Evolutionary conservation across 2,888 invertebrate species (phyloP), one percentile per base, ranked within the genome.

Genomic region (Candidula unifasciata): DNA sequence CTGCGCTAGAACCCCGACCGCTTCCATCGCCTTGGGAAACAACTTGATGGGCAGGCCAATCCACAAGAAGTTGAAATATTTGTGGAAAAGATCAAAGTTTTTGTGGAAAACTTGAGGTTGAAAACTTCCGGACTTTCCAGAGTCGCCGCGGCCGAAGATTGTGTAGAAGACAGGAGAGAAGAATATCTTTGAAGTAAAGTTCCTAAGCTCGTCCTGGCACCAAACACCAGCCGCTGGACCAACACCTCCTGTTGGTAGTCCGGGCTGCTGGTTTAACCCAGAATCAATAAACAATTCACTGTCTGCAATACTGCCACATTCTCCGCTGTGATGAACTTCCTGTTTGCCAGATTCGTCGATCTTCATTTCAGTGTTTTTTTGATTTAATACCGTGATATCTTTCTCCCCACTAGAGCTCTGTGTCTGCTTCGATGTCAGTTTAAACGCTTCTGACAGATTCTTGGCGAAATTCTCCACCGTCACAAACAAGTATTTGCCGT

Each of bases 21-120:
- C 92, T 13, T 90, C 87, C 80, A 88, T 86, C 6, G 93, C 93
- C 52, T 89, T 89, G 0, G 93, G 93, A 88, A 94, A 93, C 73
- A 92, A 83, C 74, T 89, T 89, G 69, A 90, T 90, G 24, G 93
- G 93, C 74, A 94, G 78, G 52, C 93, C 93, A 6, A 94, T 89
- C 93, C 93, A 94, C 80, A 94, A 87, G 88, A 90, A 93, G 89
- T 94, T 94, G 91, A 94, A 94, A 87, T 92, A 93, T 85, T 92
- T 91, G 89, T 94, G 93, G 89, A 92, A 93, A 52, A 90, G 78
- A 87, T 93, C 93, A 83, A 93, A 93, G 87, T 91, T 91, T 57
- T 90, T 89, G 89, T 92, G 93, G 77, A 92, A 91, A 64, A 86
- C 88, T 13, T 88, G 86, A 21, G 92, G 92, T 83, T 92, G 89